A percentile compares a stretch with the other conserved stretches of the same genome.
Conservation (phyloP, 2,888 invertebrate species). For the Andrena bucephala region DNA sequence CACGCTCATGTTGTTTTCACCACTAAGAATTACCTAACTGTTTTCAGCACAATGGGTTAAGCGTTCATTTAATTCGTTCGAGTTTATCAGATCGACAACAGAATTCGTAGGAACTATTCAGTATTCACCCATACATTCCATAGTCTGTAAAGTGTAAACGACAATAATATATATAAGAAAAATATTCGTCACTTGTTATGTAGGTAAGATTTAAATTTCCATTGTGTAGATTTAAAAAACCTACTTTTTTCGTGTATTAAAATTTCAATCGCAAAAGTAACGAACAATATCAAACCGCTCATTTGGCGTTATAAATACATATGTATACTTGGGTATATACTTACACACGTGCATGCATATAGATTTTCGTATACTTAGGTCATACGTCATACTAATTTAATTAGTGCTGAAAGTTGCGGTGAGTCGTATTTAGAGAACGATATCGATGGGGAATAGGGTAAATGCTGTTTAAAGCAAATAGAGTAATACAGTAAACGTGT, state of each 20-base stretch:
- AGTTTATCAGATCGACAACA: background rate
- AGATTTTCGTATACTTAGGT: constrained; percentile 24
- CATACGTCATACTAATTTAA: constrained; percentile 33
- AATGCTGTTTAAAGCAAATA: background rate
- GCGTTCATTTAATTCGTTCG: constrained; percentile 11
- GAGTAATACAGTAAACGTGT: background rate
- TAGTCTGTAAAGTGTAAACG: background rate
- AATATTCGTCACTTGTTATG: constrained; percentile 7
- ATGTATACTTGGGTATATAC: too few species aligned
- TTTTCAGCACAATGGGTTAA: constrained; percentile 1
- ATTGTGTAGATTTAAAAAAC: background rate
- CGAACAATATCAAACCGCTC: constrained; percentile 11
- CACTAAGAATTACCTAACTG: background rate
- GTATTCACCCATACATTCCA: background rate
- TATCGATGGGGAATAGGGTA: background rate
- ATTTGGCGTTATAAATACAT: constrained; percentile 31
- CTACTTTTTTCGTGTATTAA: background rate
- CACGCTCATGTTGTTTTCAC: background rate
- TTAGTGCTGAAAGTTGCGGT: background rate
- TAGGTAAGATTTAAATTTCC: background rate
- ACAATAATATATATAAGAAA: constrained; percentile 3
- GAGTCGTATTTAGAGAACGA: background rate
- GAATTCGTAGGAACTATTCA: background rate
- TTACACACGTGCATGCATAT: too few species aligned
- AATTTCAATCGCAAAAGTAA: constrained; percentile 11